Evolutionary conservation across 2,888 invertebrate species (phyloP).

Genomic region (Imbricaverruca yamaguchii): DNA sequence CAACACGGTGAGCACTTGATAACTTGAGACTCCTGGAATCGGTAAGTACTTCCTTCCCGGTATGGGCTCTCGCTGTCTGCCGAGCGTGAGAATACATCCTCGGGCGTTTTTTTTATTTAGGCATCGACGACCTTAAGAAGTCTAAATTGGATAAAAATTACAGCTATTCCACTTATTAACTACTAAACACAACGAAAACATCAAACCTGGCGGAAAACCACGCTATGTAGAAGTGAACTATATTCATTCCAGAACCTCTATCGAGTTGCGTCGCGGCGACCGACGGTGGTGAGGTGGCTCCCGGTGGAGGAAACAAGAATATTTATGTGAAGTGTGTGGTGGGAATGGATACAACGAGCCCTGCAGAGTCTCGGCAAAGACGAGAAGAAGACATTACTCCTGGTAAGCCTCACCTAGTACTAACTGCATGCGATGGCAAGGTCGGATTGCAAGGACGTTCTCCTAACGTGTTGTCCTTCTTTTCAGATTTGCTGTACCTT

Average conservation of each 20-base stretch:
- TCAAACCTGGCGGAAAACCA: too few relatives aligned
- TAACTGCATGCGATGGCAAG: background rate
- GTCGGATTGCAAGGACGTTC: slow-evolving; percentile 24
- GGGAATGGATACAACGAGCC: slow-evolving; percentile 20
- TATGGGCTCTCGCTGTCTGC: background rate
- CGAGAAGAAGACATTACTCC: slow-evolving; percentile 25
- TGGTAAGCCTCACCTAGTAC: background rate
- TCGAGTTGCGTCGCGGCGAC: too few relatives aligned
- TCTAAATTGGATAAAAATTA: too few relatives aligned
- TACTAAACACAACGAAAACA: too few relatives aligned
- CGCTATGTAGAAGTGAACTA: too few relatives aligned
- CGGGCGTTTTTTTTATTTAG: background rate
- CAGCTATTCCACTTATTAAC: too few relatives aligned
- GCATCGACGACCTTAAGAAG: too few relatives aligned
- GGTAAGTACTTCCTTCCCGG: background rate
- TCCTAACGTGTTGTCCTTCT: slow-evolving; percentile 26
- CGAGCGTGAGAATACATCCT: background rate
- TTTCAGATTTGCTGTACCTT: slow-evolving; percentile 33
- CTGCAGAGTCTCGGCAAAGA: slow-evolving; percentile 25
- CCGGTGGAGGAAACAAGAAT: too few relatives aligned
- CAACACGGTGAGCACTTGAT: too few relatives aligned
- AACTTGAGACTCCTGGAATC: background rate
- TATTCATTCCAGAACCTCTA: too few relatives aligned
- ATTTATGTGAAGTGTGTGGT: background rate
- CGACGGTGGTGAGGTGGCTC: too few relatives aligned